Evolutionary conservation across 2,113 vertebrate species (phyloP), one percentile per base, ranked within the genome.

Genomic region (Oxyruncus cristatus): DNA sequence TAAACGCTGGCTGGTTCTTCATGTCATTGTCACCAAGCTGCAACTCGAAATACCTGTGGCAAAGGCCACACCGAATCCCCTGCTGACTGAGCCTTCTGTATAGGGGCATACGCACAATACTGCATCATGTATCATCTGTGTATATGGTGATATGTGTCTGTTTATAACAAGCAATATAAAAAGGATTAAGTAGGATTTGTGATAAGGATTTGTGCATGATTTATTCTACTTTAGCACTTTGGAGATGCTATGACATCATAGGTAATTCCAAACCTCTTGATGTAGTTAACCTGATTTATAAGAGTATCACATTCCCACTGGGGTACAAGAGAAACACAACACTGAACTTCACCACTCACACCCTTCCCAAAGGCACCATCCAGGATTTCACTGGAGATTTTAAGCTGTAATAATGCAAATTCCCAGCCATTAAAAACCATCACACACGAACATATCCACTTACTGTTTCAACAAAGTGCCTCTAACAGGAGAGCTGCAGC

Each of bases 151-250:
- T 59, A 91, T 1, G 4, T 22, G 32, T 78, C 65, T 94, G 74
- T 85, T 97, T 92, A 88, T 56, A 89, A 76, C 62, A 61, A 47
- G 52, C 52, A 89, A 92, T 82, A 92, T 82, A 89, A 92, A 92
- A 93, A 87, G 82, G 90, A 96, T 96, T 87, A 92, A 92, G 74
- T 28, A 72, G 74, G 90, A 92, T 97, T 89, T 94, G 73, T 75
- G 89, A 87, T 84, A 87, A 81, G 77, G 74, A 93, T 93, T 95
- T 86, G 66, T 73, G 79, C 3, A 3, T 26, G 21, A 83, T 86
- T 93, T 91, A 44, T 93, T 96, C 66, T 56, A 85, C 62, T 94
- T 94, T 93, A 88, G 62, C 66, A 82, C 85, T 87, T 94, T 79
- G 85, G 75, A 85, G 74, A 90, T 1, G 2, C 49, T 47, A 74